A percentile compares a stretch with the other conserved stretches of the same genome.
Conservation (phyloP, 2,888 invertebrate species). For the Plebejus anna region DNA sequence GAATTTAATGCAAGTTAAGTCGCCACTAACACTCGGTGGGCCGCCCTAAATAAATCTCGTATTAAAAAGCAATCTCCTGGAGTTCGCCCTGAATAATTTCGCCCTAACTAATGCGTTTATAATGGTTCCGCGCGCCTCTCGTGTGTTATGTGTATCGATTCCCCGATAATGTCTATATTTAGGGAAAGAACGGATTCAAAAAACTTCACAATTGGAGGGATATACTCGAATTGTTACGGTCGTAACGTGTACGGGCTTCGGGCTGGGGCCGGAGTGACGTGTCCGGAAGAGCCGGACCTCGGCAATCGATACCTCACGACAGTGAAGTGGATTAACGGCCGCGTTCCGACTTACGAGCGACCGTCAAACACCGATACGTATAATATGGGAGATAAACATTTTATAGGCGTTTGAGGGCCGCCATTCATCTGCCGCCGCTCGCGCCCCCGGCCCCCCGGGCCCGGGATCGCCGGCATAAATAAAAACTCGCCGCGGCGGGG, state of each 20-base stretch:
- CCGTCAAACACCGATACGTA: neutral
- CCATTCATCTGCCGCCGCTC: neutral
- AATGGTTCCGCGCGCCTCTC: constrained; percentile 11
- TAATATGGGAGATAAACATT: constrained; percentile 6
- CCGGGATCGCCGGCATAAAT: neutral
- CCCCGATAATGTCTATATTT: neutral
- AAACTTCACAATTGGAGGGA: neutral
- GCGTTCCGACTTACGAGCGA: neutral
- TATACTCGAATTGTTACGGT: neutral
- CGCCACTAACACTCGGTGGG: neutral
- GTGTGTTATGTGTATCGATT: constrained; percentile 13
- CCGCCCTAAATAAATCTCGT: constrained; percentile 18
- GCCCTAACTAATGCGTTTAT: constrained; percentile 24
- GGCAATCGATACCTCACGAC: neutral
- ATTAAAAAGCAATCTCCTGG: constrained; percentile 24
- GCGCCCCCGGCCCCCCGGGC: neutral
- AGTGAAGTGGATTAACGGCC: neutral
- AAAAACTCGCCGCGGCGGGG: constrained; percentile 2
- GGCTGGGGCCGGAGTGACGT: neutral
- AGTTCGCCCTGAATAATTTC: constrained; percentile 23
- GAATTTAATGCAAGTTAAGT: neutral
- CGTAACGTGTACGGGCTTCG: neutral
- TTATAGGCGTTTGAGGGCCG: neutral
- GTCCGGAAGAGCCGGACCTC: neutral
- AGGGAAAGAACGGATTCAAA: neutral